Evolutionary conservation across 2,797 vertebrate species (phyloP), one percentile per base, ranked within the genome.

Genomic region (Masticophis lateralis): DNA sequence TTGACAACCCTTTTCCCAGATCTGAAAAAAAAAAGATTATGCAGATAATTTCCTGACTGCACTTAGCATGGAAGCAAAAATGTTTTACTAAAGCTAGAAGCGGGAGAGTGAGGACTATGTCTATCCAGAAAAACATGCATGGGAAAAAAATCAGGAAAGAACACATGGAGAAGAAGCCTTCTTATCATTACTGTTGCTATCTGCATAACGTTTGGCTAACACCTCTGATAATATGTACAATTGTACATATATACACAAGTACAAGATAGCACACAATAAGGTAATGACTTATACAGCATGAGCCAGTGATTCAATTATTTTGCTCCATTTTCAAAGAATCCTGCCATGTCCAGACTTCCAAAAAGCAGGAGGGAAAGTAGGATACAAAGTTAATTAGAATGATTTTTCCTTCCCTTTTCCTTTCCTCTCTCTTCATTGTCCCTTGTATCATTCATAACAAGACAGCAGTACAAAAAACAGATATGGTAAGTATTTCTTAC

Each of bases 1-100:
- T 57, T 60, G 87, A 92, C 55, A 56, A 93, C 94, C 91, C 93
- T 93, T 95, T 94, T 95, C 96, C 96, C 94, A 95, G 94, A 83
- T 96, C 93, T 94, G 95, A 20, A 20, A 59, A 56, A 79, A 95
- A 96, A 94, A 92, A 63, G 32, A 18, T 94, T 94, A 83, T 92
- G 93, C 95, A 90, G 92, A 91, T 93, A 93, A 96, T 96, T 97
- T 97, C 96, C 96, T 96, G 96, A 96, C 96, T 97, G 94, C 95
- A 96, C 91, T 91, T 95, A 96, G 94, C 94, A 96, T 96, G 97
- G 97, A 97, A 96, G 96, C 95, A 95, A 96, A 97, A 96, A 92
- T 87, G 18, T 55, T 89, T 93, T 91, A 32, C 94, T 95, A 93
- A 95, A 94, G 92, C 90, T 92, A 87, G 95, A 94, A 20, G 63